Percentiles rank a stretch among this genome's conserved stretches.
Conservation (phyloP, 2,797 vertebrate genomes). For the Mormyrus proboscirostris region DNA sequence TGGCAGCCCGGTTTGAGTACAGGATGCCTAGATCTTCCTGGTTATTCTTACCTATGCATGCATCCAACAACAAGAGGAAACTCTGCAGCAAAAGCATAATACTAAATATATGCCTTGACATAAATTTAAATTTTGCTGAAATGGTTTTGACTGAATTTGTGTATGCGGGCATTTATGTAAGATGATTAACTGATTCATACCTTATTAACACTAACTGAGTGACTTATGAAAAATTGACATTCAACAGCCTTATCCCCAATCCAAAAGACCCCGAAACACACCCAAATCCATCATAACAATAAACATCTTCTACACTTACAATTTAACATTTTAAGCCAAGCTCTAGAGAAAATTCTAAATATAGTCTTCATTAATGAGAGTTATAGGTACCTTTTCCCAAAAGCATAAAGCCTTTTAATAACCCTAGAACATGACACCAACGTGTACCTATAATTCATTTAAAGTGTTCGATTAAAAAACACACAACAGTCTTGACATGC, state of each 20-base stretch:
- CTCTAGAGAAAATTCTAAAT: background rate
- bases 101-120: background rate
- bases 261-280: background rate
- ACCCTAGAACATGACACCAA: background rate
- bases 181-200: background rate
- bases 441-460: background rate
- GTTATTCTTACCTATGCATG: slow-evolving; percentile 55
- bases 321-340: background rate
- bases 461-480: background rate
- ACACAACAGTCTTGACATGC: background rate
- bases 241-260: background rate
- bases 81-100: background rate
- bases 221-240: background rate
- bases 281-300: background rate
- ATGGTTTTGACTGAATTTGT: background rate
- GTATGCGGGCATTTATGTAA: background rate
- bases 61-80: background rate
- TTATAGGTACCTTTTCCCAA: background rate
- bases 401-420: background rate
- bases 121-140: background rate
- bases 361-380: background rate
- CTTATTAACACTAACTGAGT: background rate
- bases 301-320: background rate
- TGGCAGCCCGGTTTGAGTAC: slow-evolving; percentile 82
- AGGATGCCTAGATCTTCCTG: slow-evolving; percentile 74